phyloP scores from a whole-genome alignment of 2,113 vertebrate genomes.

The Anarhynchus alexandrinus region DNA sequence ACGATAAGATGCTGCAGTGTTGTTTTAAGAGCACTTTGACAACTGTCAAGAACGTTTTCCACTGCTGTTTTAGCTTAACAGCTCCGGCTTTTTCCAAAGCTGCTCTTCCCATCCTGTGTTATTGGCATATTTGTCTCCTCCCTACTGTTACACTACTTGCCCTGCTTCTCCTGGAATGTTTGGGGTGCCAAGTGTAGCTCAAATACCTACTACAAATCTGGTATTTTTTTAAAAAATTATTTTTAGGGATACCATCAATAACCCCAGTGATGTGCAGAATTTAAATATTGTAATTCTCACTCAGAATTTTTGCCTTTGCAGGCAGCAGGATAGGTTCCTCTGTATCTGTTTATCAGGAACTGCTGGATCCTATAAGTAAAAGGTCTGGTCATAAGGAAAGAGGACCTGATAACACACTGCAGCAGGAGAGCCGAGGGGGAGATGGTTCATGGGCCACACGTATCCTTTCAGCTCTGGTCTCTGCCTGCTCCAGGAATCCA shows the following conservation, averaged over 20 bases:
- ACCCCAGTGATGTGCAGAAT: background rate
- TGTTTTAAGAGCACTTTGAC: background rate
- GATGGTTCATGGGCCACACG: too few species aligned
- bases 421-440: fast-evolving
- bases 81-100: background rate
- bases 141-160: fast-evolving
- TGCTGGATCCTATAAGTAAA: background rate
- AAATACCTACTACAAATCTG: background rate
- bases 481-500: background rate
- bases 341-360: background rate
- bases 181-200: background rate
- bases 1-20: too few species aligned
- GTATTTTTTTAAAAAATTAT: too few species aligned
- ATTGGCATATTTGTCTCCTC: background rate
- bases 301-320: background rate
- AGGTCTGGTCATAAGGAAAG: too few species aligned
- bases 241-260: background rate
- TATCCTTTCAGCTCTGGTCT: background rate
- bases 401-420: background rate
- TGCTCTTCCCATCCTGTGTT: background rate
- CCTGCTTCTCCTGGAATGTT: background rate
- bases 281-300: background rate
- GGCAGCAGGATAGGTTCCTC: background rate
- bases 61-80: background rate
- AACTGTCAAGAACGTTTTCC: background rate